These are phyloP conservation scores for Leucoma salicis DNA, from an alignment of 2,888 invertebrate genomes.

Conservation along the genomic window DNA sequence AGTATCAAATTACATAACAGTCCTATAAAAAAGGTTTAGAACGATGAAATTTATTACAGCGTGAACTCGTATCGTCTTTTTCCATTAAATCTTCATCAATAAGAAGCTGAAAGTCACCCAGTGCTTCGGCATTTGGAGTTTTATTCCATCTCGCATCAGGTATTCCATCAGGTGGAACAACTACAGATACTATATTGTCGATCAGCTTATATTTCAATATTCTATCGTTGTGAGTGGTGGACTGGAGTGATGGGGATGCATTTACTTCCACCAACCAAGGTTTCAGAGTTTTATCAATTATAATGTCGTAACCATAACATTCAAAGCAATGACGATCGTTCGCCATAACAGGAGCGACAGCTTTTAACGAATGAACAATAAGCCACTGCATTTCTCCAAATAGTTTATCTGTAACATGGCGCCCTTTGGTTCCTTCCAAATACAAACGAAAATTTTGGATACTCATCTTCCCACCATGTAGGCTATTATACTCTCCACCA, in stretches of 20 bases:
- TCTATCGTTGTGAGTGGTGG: conserved; percentile 96
- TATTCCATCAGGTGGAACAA: conserved; percentile 92
- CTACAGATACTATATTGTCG: conserved; percentile 95
- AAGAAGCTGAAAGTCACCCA: conserved; percentile 92
- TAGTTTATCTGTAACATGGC: conserved; percentile 93
- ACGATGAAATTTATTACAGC: conserved; percentile 49
- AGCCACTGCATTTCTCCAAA: conserved; percentile 95
- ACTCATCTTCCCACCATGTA: conserved; percentile 98
- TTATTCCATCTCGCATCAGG: conserved; percentile 96
- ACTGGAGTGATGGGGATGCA: conserved; percentile 96
- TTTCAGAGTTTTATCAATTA: conserved; percentile 95
- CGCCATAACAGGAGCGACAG: conserved; percentile 96
- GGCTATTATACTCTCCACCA: conserved; percentile 96
- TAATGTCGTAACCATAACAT: conserved; percentile 98
- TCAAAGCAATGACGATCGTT: conserved; percentile 97
- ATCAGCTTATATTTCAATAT: conserved; percentile 97
- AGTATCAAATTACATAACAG: too few relatives aligned
- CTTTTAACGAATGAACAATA: conserved; percentile 96
- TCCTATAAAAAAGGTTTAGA: too few relatives aligned
- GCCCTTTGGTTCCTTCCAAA: conserved; percentile 95
- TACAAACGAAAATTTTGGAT: conserved; percentile 95
- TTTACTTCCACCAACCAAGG: conserved; percentile 98
- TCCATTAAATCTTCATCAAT: conserved; percentile 91
- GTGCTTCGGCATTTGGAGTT: conserved; percentile 86
- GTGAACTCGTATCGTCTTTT: conserved; percentile 80